Evolutionary conservation across 2,113 vertebrate genomes (phyloP).

Genomic region (Sinocyclocheilus rhinocerous): DNA sequence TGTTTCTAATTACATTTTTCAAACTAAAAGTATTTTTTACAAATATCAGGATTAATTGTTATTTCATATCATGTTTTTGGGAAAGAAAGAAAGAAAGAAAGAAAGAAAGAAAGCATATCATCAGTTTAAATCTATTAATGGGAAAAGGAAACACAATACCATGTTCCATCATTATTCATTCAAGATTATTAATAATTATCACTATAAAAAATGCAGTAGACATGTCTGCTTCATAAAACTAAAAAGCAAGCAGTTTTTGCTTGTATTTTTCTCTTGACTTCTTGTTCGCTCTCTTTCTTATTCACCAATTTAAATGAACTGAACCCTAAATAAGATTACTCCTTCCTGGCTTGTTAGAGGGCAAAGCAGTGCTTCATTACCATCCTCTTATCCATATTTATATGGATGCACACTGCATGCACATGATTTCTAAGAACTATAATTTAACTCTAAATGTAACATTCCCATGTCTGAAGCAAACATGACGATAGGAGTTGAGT

Average conservation of each 20-base stretch:
- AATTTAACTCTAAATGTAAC: constrained; percentile 19
- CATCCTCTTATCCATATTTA: not conserved
- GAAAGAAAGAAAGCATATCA: too few relatives aligned
- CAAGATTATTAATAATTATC: not conserved
- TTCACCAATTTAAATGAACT: not conserved
- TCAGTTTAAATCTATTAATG: too few relatives aligned
- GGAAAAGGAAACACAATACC: too few relatives aligned
- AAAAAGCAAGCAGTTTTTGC: not conserved
- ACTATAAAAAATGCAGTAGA: not conserved
- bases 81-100: too few relatives aligned
- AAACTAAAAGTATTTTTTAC: too few relatives aligned
- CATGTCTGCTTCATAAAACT: constrained; percentile 11
- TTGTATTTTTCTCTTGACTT: not conserved
- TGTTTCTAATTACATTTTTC: too few relatives aligned
- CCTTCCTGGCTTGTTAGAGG: constrained; percentile 22
- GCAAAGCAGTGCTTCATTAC: not conserved
- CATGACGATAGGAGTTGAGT: not conserved
- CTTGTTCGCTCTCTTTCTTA: not conserved
- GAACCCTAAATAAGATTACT: constrained; percentile 1
- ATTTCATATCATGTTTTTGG: too few relatives aligned
- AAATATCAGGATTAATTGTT: too few relatives aligned
- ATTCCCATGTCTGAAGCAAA: constrained; percentile 5
- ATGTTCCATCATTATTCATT: too few relatives aligned
- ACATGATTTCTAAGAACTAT: not conserved
- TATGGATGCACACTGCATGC: not conserved